A percentile compares a stretch with the other conserved stretches of the same genome.
Conservation (phyloP, 2,113 vertebrate species). For the Pithys albifrons region DNA sequence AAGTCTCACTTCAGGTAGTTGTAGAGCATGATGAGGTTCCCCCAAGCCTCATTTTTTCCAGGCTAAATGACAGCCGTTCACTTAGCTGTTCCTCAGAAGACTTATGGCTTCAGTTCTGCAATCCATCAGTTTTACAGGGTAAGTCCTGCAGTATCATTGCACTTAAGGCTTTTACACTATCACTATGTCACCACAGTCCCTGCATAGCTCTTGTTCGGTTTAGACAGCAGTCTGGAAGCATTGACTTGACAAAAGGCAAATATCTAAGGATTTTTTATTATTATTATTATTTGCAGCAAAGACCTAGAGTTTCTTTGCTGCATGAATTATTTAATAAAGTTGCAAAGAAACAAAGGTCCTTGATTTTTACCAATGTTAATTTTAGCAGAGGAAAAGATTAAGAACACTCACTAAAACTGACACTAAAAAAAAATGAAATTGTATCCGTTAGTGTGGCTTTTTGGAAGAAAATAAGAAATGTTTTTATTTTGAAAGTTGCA, state of each 20-base stretch:
- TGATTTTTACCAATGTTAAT: slow-evolving; percentile 30
- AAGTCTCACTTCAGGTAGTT: fast-evolving
- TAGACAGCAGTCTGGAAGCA: slow-evolving; percentile 37
- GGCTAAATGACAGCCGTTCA: not conserved
- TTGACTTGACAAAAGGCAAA: not conserved
- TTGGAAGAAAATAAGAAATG: not conserved
- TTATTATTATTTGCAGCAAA: slow-evolving; percentile 1
- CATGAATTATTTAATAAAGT: slow-evolving; percentile 56
- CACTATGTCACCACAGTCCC: slow-evolving; percentile 1
- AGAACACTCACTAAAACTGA: not conserved
- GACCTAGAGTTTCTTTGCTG: not conserved
- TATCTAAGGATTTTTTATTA: slow-evolving; percentile 22
- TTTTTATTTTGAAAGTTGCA: not conserved
- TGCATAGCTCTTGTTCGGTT: slow-evolving; percentile 24
- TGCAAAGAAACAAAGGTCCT: slow-evolving; percentile 22
- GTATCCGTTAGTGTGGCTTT: not conserved
- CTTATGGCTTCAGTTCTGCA: not conserved
- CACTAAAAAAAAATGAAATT: not conserved
- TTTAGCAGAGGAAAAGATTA: slow-evolving; percentile 34
- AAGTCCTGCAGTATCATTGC: not conserved
- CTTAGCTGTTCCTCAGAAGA: fast-evolving
- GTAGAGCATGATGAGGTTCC: fast-evolving
- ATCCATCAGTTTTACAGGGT: slow-evolving; percentile 36
- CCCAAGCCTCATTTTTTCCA: not conserved
- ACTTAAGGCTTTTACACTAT: not conserved